Conservation (phyloP, 2,888 invertebrate genomes). For the Pristionchus entomophagus region DNA sequence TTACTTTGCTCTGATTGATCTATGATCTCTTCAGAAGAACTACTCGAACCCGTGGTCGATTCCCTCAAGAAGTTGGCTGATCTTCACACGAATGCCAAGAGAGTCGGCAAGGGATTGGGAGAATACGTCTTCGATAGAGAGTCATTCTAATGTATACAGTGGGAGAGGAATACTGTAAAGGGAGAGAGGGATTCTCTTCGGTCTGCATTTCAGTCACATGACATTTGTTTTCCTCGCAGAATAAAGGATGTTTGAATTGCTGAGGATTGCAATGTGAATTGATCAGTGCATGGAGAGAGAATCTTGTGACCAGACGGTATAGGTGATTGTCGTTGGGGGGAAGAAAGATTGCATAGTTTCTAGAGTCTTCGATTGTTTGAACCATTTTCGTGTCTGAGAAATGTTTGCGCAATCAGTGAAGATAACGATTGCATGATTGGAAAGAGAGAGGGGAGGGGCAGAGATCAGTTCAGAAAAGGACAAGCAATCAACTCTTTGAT, state of each 20-base stretch:
- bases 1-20: no score
- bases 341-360: no score
- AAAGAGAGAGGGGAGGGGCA: background rate
- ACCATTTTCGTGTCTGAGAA: conserved; percentile 6
- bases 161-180: background rate
- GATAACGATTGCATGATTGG: background rate
- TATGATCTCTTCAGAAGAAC: conserved; percentile 30
- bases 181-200: background rate
- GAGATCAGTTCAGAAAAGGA: background rate
- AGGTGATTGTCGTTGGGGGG: no score
- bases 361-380: background rate
- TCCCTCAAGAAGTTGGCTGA: conserved; percentile 44
- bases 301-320: no score
- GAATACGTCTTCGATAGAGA: conserved; percentile 49
- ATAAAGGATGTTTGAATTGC: no score
- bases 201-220: no score
- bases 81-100: conserved; percentile 46
- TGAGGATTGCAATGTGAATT: background rate
- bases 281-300: background rate
- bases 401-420: background rate
- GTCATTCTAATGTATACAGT: conserved; percentile 19
- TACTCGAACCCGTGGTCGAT: conserved; percentile 41
- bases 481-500: background rate
- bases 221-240: no score
- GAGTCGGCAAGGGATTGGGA: conserved; percentile 47